These are phyloP conservation scores for Melospiza georgiana DNA, from an alignment of 2,113 vertebrate species.

Conservation along the genomic window DNA sequence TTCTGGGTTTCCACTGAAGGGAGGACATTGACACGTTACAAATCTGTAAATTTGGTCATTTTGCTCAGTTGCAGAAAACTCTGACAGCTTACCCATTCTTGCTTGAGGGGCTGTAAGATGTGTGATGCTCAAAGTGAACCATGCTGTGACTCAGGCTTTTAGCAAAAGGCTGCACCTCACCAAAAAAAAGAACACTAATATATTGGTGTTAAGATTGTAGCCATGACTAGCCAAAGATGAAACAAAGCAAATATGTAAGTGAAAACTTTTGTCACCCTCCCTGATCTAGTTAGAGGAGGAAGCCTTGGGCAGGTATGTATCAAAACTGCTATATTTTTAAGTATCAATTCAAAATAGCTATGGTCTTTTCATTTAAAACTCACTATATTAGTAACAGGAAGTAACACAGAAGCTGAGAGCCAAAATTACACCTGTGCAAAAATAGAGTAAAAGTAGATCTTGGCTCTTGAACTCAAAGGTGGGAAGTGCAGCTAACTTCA, in stretches of 20 bases:
- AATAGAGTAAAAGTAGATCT: neutral
- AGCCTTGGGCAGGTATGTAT: neutral
- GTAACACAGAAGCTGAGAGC: neutral
- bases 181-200: neutral
- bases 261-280: neutral
- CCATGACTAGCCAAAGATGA: neutral
- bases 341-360: neutral
- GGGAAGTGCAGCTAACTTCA: neutral
- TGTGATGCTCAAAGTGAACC: neutral
- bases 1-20: neutral
- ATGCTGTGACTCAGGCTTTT: neutral
- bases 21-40: neutral
- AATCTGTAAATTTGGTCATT: neutral
- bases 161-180: neutral
- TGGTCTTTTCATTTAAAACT: neutral
- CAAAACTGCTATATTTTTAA: slow-evolving; percentile 34
- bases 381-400: neutral
- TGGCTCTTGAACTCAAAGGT: neutral
- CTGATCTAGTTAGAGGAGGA: neutral
- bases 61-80: neutral
- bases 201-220: neutral
- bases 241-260: neutral
- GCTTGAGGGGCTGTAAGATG: neutral
- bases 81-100: neutral
- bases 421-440: neutral